phyloP scores from a whole-genome alignment of 2,888 invertebrate genomes.

The Acronicta aceris region DNA sequence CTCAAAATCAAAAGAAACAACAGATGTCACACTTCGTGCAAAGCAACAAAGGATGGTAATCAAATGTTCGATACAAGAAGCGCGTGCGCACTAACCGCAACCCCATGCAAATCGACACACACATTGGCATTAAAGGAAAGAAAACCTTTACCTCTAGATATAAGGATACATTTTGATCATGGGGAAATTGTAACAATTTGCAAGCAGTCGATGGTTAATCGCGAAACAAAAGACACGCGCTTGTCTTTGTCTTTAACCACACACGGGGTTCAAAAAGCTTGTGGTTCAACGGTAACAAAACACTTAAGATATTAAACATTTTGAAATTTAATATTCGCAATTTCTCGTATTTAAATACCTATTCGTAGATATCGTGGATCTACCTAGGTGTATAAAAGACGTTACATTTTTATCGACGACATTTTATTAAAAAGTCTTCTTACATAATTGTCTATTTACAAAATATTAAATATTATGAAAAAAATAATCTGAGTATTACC shows the following conservation, averaged over 20 bases:
- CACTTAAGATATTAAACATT: slow-evolving; percentile 46
- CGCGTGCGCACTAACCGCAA: slow-evolving; percentile 79
- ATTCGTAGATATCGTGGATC: no score
- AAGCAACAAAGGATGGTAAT: slow-evolving; percentile 66
- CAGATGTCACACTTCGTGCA: slow-evolving; percentile 66
- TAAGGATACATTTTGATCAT: slow-evolving; percentile 19
- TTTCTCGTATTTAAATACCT: neutral
- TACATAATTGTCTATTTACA: no score
- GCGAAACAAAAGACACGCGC: slow-evolving; percentile 71
- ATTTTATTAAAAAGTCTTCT: no score
- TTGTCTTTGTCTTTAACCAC: slow-evolving; percentile 71
- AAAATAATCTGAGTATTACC: no score
- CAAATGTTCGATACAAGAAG: slow-evolving; percentile 66
- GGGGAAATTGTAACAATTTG: slow-evolving; percentile 53
- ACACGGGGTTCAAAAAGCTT: slow-evolving; percentile 71
- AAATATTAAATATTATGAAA: no score
- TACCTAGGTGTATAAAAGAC: no score
- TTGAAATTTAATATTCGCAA: slow-evolving; percentile 22
- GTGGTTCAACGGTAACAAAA: slow-evolving; percentile 74
- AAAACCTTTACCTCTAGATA: neutral
- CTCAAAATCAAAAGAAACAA: slow-evolving; percentile 55
- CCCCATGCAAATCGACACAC: slow-evolving; percentile 50
- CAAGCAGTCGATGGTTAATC: slow-evolving; percentile 63
- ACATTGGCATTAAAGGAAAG: slow-evolving; percentile 23
- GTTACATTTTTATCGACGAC: no score